Evolutionary conservation across 1,140 invertebrate genomes (phyloP), one percentile per base, ranked within the genome.

Genomic region (Brachionus rotundiformis): DNA sequence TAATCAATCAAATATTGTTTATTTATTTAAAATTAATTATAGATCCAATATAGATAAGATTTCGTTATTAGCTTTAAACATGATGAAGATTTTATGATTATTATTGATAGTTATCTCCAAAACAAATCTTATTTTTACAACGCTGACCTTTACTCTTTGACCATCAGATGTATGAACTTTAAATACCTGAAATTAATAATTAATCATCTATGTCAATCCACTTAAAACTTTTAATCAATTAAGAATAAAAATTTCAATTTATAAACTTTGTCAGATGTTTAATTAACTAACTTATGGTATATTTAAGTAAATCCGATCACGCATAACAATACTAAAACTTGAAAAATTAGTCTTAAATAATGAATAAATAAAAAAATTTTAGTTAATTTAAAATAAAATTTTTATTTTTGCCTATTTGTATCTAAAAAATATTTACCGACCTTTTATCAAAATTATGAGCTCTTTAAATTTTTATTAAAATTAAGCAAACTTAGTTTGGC

Each of bases 1-100:
- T 68, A 68, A 68, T 68, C 63, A 68, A 68, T 68, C 63, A 68
- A 68, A 36, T 33, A 68, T 36, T 68, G 31, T 68, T 68, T 68
- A 68, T 68, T 68, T 68, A 68, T 68, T 33, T 68, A 36, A 68
- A 68, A 33, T 68, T 68, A 36, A 68, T 68, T 68, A 29, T 63
- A 31, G 33, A 36, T 68, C 29, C 29, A 63, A 63, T 63, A 31
- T 36, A 68, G 63, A 68, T 68, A 68, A 68, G 63, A 68, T 68
- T 68, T 68, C 16, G 11, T 63, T 33, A 29, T 29, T 41, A 13
- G 39, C 39, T 41, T 29, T 29, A 63, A 63, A 68, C 63, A 68
- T 39, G 59, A 63, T 63, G 29, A 68, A 68, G 63, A 68, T 68
- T 68, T 68, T 68, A 31, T 63, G 61, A 33, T 29, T 63, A 63